Evolutionary conservation across 2,888 invertebrate species (phyloP).

Genomic region (Pocota personata): DNA sequence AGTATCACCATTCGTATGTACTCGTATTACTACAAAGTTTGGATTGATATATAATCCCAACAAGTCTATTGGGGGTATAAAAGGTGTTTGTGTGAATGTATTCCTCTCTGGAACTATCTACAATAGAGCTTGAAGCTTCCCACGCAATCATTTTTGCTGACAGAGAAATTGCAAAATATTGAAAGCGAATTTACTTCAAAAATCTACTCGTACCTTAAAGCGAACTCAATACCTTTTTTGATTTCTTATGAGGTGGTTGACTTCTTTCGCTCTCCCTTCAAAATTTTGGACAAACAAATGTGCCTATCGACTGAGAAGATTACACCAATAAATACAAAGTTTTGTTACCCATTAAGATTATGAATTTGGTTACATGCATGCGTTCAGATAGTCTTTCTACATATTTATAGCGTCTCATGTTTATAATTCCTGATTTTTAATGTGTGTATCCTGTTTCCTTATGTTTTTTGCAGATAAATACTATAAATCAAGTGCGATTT

Average conservation of each 20-base stretch:
- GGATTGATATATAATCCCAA: slow-evolving; percentile 43
- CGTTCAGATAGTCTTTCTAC: neutral
- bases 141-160: slow-evolving; percentile 40
- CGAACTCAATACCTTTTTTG: neutral
- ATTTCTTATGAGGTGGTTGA: neutral
- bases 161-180: slow-evolving; percentile 23
- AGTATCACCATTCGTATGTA: neutral
- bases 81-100: neutral
- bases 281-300: neutral
- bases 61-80: slow-evolving; percentile 24
- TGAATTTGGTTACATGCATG: neutral
- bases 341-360: slow-evolving; percentile 1
- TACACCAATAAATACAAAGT: slow-evolving; percentile 9
- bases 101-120: neutral
- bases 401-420: slow-evolving; percentile 1
- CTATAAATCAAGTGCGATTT: slow-evolving; percentile 62
- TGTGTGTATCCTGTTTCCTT: slow-evolving; percentile 30
- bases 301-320: neutral
- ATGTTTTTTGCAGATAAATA: slow-evolving; percentile 47
- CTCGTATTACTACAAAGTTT: slow-evolving; percentile 10
- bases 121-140: slow-evolving; percentile 37
- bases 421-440: slow-evolving; percentile 30
- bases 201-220: neutral
- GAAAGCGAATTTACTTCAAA: neutral
- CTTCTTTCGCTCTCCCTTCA: neutral